Conservation (phyloP, 2,797 vertebrate genomes). For the Myripristis murdjan region DNA sequence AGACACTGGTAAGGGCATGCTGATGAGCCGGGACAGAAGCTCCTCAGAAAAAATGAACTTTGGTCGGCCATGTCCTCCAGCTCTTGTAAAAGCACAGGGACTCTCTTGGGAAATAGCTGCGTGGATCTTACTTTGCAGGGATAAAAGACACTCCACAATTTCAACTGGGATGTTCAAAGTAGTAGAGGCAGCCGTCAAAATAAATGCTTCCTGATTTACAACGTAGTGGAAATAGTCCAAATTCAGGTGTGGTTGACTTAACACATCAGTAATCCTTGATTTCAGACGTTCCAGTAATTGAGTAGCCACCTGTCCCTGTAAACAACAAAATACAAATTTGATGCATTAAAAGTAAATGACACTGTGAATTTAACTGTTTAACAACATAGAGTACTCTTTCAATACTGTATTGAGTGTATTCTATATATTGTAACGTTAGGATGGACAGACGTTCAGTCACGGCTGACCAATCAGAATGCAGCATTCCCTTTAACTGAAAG, state of each 20-base stretch:
- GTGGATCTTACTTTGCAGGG: conserved; percentile 19
- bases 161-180: conserved; percentile 11
- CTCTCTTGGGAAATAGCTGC: too few relatives aligned
- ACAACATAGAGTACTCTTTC: too few relatives aligned
- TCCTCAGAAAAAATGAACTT: conserved; percentile 26
- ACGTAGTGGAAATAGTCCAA: conserved; percentile 12
- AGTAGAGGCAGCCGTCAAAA: conserved; percentile 1
- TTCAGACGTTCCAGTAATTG: too few relatives aligned
- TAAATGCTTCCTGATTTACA: conserved; percentile 12
- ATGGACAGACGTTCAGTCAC: too few relatives aligned
- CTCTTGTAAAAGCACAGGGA: conserved; percentile 20
- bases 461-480: too few relatives aligned
- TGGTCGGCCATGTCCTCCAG: conserved; percentile 20
- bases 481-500: too few relatives aligned
- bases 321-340: too few relatives aligned
- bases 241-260: conserved; percentile 8
- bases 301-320: too few relatives aligned
- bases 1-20: conserved; percentile 12
- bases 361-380: too few relatives aligned
- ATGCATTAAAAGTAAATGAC: too few relatives aligned
- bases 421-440: too few relatives aligned
- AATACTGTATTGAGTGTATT: too few relatives aligned
- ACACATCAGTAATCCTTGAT: background rate
- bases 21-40: conserved; percentile 6
- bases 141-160: conserved; percentile 18